Base-by-base conservation (phyloP, 2,888 invertebrate genomes). In the Exephanes ischioxanthus region DNA sequence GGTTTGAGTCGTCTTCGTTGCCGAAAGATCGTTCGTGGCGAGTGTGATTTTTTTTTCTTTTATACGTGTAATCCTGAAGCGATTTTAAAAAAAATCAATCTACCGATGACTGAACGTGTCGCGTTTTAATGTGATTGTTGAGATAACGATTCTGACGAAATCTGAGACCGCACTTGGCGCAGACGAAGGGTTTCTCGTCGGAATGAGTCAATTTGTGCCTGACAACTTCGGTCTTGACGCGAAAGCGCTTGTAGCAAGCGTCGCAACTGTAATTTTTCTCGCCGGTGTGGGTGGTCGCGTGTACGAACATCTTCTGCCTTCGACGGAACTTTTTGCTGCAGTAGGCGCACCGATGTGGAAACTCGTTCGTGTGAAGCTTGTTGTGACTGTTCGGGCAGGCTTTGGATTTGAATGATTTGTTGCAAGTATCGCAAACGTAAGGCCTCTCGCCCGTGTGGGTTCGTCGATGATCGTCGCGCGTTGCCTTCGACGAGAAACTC, bases 251-350 rank as follows among this genome's bases (percentile, higher is more conserved):
- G 7, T 94, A 94, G 91, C 96, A 96, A 16, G 91, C 86, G 4
- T 91, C 87, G 90, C 96, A 96, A 5, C 86, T 89, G 90, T 95
- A 95, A 58, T 95, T 95, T 85, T 94, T 94, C 88, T 95, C 95
- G 4, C 95, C 95, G 0, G 95, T 95, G 91, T 96, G 96, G 77
- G 95, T 94, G 66, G 94, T 89, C 0, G 91, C 77, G 75, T 80
- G 85, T 2, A 80, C 75, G 22, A 83, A 73, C 85, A 85, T 83
- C 90, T 96, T 95, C 30, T 94, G 94, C 33, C 93, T 92, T 6
- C 96, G 93, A 55, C 95, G 94, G 91, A 96, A 96, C 75, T 91
- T 92, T 68, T 95, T 95, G n/a, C 93, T 94, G 90, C 96, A 96
- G 16, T 91, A 89, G 0, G 92, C 78, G 87, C 96, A 96, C 0